These are phyloP conservation scores for Villa cingulata DNA, from an alignment of 2,888 invertebrate species.

Conservation along the genomic window DNA sequence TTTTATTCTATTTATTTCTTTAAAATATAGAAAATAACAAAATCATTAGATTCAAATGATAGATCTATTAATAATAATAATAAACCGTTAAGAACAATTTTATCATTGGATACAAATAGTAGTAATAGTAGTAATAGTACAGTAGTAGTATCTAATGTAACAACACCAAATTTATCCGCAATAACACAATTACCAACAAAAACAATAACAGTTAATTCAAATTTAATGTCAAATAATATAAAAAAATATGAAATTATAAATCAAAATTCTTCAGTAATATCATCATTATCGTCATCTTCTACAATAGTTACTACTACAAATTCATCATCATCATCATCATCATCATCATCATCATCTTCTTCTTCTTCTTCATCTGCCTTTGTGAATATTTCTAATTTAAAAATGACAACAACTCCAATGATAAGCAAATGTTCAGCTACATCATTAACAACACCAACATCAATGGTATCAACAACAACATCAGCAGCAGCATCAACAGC, in stretches of 20 bases:
- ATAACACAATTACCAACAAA: too few species aligned
- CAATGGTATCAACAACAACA: too few species aligned
- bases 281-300: background rate
- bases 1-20: slow-evolving; percentile 3
- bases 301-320: background rate
- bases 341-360: too few species aligned
- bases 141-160: background rate
- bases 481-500: slow-evolving; percentile 18
- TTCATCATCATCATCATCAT: background rate
- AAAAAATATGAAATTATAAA: background rate
- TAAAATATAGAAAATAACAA: slow-evolving; percentile 30
- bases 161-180: background rate
- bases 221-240: background rate
- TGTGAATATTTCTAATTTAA: too few species aligned
- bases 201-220: background rate
- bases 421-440: too few species aligned
- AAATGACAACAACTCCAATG: too few species aligned
- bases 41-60: slow-evolving; percentile 33
- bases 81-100: slow-evolving; percentile 31
- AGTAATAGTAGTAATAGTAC: slow-evolving; percentile 6
- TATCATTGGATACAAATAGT: slow-evolving; percentile 28
- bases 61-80: slow-evolving; percentile 28
- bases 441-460: slow-evolving; percentile 1
- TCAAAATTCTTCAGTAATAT: background rate
- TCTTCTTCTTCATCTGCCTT: too few species aligned